phyloP scores from a whole-genome alignment of 2,888 invertebrate species.

The Carterocephalus palaemon region DNA sequence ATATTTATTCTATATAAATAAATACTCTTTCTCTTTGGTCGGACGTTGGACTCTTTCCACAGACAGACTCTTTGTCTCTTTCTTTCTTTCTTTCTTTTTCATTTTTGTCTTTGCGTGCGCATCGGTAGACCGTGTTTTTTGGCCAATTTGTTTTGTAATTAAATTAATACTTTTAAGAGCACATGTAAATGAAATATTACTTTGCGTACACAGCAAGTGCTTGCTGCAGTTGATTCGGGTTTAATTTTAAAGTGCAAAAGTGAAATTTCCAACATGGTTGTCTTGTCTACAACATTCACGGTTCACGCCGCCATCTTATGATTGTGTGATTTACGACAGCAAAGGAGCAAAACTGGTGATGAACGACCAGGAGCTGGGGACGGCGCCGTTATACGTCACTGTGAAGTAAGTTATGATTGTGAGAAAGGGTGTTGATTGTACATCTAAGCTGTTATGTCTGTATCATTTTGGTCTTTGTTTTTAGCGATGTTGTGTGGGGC shows the following conservation, averaged over 20 bases:
- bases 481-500: constrained; percentile 69
- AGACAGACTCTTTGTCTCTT: neutral
- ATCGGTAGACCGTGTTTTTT: too few species aligned
- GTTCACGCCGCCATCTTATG: constrained; percentile 76
- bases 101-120: too few species aligned
- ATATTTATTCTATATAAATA: too few species aligned
- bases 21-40: too few species aligned
- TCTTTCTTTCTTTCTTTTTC: too few species aligned
- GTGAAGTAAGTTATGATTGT: constrained; percentile 85
- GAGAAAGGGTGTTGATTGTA: too few species aligned
- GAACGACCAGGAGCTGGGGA: constrained; percentile 81
- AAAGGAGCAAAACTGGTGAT: constrained; percentile 80
- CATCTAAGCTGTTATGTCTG: neutral
- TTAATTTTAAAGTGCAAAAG: neutral
- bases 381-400: constrained; percentile 83
- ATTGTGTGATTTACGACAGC: constrained; percentile 75
- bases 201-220: too few species aligned
- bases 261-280: constrained; percentile 69
- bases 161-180: constrained; percentile 1
- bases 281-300: constrained; percentile 74
- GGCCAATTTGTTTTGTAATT: too few species aligned
- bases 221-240: neutral
- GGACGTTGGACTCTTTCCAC: constrained; percentile 48
- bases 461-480: constrained; percentile 28
- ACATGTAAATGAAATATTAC: neutral